These are phyloP conservation scores for Phylloscopus trochilus DNA, from an alignment of 2,113 vertebrate species.

Conservation along the genomic window DNA sequence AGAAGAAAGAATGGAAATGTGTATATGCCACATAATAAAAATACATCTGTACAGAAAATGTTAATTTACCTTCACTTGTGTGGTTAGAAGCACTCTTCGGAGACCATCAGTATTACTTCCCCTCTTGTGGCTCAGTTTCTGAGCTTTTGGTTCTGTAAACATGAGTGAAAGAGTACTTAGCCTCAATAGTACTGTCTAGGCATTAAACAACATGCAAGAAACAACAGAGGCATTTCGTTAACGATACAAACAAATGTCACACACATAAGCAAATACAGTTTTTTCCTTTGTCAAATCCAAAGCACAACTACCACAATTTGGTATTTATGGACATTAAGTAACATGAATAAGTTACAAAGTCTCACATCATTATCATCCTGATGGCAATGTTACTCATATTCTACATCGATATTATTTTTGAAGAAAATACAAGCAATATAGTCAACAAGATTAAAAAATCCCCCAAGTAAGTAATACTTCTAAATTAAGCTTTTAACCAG, in stretches of 20 bases:
- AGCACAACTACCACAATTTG: not conserved
- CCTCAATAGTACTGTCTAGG: not conserved
- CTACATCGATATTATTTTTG: not conserved
- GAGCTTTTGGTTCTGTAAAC: constrained; percentile 72
- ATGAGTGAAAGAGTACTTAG: not conserved
- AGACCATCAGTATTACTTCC: constrained; percentile 76
- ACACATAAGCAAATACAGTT: not conserved
- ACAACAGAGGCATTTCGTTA: not conserved
- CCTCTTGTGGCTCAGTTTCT: constrained; percentile 80
- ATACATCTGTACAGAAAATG: not conserved
- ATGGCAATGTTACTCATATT: not conserved
- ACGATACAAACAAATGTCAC: not conserved
- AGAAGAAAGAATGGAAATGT: not conserved
- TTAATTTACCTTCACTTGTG: constrained; percentile 88
- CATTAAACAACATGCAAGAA: not conserved
- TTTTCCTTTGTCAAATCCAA: not conserved
- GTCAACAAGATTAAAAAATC: not conserved
- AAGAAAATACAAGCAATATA: not conserved
- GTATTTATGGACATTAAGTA: not conserved
- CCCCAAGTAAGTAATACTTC: not conserved
- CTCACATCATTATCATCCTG: not conserved
- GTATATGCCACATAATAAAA: not conserved
- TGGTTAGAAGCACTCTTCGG: constrained; percentile 85
- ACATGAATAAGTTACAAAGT: not conserved
- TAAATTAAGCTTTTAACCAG: not conserved